Evolutionary conservation across 2,113 vertebrate species (phyloP), one percentile per base, ranked within the genome.

Genomic region (Rhizomys pruinosus): DNA sequence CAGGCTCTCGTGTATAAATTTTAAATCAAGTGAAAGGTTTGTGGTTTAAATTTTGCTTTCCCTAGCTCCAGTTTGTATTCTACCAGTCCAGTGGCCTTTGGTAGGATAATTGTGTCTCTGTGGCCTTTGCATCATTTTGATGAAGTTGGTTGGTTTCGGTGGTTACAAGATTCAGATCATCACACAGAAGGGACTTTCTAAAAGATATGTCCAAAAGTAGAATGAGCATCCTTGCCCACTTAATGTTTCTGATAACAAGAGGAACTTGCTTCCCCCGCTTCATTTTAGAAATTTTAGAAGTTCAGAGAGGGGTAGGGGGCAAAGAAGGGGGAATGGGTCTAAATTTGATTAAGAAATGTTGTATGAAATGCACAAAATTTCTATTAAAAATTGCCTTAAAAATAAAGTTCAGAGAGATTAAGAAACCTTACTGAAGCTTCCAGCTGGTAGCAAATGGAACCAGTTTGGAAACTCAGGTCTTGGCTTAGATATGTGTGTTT

Each of bases 251-350:
- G 69, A 72, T 2, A 37, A 27, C 63, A 69, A 37, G 29, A 71
- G 63, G 32, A 87, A 22, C 66, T 63, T 47, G 16, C 47, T 79
- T 92, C 73, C 34, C 86, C 71, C 32, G n/a, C 39, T 88, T 96
- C n/a, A 66, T 81, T 94, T 94, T 44, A 55, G 89, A 90, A 95
- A 23, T 23, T 52, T 52, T 11, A 52, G 47, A 52, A n/a, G n/a
- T n/a, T n/a, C n/a, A n/a, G n/a, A n/a, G n/a, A n/a, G n/a, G n/a
- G n/a, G n/a, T n/a, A n/a, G n/a, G n/a, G n/a, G n/a, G n/a, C n/a
- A n/a, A n/a, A n/a, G n/a, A n/a, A n/a, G n/a, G n/a, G n/a, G n/a
- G n/a, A n/a, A n/a, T n/a, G n/a, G n/a, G n/a, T n/a, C n/a, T n/a
- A n/a, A n/a, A n/a, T n/a, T n/a, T n/a, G n/a, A n/a, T n/a, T n/a